Evolutionary conservation across 1,140 invertebrate species (phyloP), one percentile per base, ranked within the genome.

Genomic region (Cephus cinctus): DNA sequence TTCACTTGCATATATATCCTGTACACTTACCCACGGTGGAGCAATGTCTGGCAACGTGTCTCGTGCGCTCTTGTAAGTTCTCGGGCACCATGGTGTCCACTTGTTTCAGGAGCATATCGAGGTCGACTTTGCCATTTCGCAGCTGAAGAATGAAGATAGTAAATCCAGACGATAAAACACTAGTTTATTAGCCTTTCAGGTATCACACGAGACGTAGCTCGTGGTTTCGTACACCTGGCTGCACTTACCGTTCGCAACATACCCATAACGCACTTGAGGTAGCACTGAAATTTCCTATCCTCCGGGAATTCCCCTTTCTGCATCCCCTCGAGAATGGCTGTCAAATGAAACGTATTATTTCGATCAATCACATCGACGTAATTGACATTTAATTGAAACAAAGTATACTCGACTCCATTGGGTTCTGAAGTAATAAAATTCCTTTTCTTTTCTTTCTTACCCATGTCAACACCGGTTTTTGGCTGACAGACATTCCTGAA

Each of bases 231-330:
- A n/a, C n/a, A n/a, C n/a, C n/a, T n/a, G n/a, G n/a, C n/a, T n/a
- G n/a, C 31, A 50, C 54, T 59, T 21, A 48, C 57, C 20, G 52
- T 19, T 50, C 55, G 50, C 39, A 57, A 34, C 47, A 57, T 44
- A 20, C 20, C 12, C 41, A 60, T 39, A 6, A 50, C 20, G 19
- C 58, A 60, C 32, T 44, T 50, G 9, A 21, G 11, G 35, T 57
- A 60, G 38, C 58, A 60, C 44, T 43, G 49, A 6, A 60, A 31
- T 9, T 48, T 43, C 30, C 16, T 9, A 19, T 60, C 58, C 2
- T 47, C 38, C 1, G 58, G 46, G 50, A 57, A 60, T 11, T 52
- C 6, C n/a, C 58, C 58, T 12, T 9, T 25, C 35, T 48, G 46
- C 8, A 50, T 43, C 12, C 35, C 52, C 21, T 57, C 58, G 2